Evolutionary conservation across 2,113 vertebrate genomes (phyloP), one percentile per base, ranked within the genome.

Genomic region (Onychostoma macrolepis): DNA sequence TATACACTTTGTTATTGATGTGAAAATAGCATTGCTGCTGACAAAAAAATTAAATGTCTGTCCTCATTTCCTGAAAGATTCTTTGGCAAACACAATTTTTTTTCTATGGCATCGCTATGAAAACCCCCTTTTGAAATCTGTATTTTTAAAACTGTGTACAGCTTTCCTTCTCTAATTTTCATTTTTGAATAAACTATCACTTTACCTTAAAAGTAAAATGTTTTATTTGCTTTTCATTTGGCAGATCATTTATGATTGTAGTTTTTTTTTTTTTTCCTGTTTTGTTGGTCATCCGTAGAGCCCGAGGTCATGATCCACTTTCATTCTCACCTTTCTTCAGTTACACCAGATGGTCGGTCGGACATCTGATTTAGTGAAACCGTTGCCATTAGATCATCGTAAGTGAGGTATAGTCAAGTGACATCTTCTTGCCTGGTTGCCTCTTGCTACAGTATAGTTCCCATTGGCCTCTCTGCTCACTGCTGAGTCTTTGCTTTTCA

Each of bases 401-500:
- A 83, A 83, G 72, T 48, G 45, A n/a, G 53, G 69, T 63, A 71
- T n/a, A 63, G 69, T 48, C 38, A 43, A 61, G 41, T 74, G 85
- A 53, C 67, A 41, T 86, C 28, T 80, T 69, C 48, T 63, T 74
- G 79, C 80, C 85, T 81, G 77, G 69, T 81, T 56, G 78, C 24
- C 4, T 74, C 50, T 50, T 36, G 10, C 71, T 65, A 50, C 45
- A 53, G 30, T 78, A 63, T 48, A n/a, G 72, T 19, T 76, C 80
- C 86, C 80, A 72, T 58, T 53, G 80, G 86, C 21, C 56, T 33
- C 6, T 69, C 24, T 53, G 58, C 28, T 77, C 61, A 63, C 41
- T 77, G 86, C 86, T 63, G 80, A 83, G 71, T 83, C 65, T 82
- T 50, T 87, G 86, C 72, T 53, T 83, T 77, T 83, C 80, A 63